Evolutionary conservation across 2,888 invertebrate genomes (phyloP).

Genomic region (Linnaemya tessellans): DNA sequence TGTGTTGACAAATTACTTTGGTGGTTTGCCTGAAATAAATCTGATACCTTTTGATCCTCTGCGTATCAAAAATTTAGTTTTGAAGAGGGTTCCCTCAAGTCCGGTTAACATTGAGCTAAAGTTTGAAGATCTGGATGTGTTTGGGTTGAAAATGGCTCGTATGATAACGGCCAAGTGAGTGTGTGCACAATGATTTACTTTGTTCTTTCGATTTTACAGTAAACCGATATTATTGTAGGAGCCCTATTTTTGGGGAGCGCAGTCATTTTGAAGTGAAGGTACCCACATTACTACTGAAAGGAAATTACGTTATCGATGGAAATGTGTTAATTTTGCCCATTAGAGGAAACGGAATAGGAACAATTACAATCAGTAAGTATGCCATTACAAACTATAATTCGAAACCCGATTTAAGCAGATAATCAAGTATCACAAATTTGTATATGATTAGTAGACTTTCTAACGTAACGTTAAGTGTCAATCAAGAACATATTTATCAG

Average conservation of each 20-base stretch:
- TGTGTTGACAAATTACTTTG: constrained; percentile 73
- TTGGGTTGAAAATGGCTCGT: constrained; percentile 75
- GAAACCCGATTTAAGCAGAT: too few species aligned
- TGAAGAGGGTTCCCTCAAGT: constrained; percentile 78
- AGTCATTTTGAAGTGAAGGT: constrained; percentile 74
- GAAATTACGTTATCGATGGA: constrained; percentile 79
- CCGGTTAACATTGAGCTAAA: constrained; percentile 80
- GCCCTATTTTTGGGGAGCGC: constrained; percentile 74
- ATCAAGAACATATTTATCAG: too few species aligned
- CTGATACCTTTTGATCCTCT: constrained; percentile 80
- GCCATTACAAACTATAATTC: neutral
- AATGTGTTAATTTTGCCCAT: constrained; percentile 79
- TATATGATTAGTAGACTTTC: neutral
- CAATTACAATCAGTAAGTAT: constrained; percentile 75
- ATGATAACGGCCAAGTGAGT: constrained; percentile 70
- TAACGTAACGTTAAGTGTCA: too few species aligned
- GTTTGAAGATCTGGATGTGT: constrained; percentile 78
- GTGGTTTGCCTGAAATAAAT: constrained; percentile 78
- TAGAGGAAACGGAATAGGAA: constrained; percentile 76
- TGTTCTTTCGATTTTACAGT: neutral
- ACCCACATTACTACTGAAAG: constrained; percentile 76
- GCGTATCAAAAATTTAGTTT: constrained; percentile 76
- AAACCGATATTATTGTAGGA: constrained; percentile 72
- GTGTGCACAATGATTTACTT: neutral
- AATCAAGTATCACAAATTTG: neutral